Conservation (phyloP, 2,888 invertebrate species). For the Andrena chrysosceles region DNA sequence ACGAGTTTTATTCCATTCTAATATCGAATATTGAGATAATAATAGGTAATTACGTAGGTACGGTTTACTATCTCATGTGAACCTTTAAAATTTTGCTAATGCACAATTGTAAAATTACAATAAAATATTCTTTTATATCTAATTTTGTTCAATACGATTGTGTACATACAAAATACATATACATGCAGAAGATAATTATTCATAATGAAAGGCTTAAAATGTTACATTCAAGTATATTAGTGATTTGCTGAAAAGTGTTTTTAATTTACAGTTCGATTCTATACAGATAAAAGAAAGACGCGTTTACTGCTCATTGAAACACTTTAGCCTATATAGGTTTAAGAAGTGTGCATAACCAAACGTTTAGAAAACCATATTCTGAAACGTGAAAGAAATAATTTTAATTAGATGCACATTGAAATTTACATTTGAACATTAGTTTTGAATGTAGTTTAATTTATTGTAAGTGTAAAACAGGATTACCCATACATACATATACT, state of each 20-base stretch:
- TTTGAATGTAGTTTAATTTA: slow-evolving; percentile 35
- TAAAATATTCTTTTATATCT: slow-evolving; percentile 17
- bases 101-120: not conserved
- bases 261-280: slow-evolving; percentile 44
- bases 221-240: slow-evolving; percentile 18
- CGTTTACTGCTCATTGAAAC: slow-evolving; percentile 14
- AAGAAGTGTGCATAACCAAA: slow-evolving; percentile 6
- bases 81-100: slow-evolving; percentile 1
- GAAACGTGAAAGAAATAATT: slow-evolving; percentile 21
- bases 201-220: slow-evolving; percentile 5
- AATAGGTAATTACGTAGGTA: not conserved
- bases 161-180: not conserved
- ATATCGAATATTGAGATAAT: not conserved
- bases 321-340: slow-evolving; percentile 3
- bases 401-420: slow-evolving; percentile 16
- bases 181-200: not conserved
- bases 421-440: slow-evolving; percentile 34
- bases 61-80: not conserved
- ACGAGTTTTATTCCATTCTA: not conserved
- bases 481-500: slow-evolving; percentile 24
- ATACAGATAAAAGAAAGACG: slow-evolving; percentile 29
- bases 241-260: slow-evolving; percentile 36
- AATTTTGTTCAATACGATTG: slow-evolving; percentile 4
- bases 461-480: slow-evolving; percentile 22
- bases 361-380: slow-evolving; percentile 5